phyloP scores from a whole-genome alignment of 2,113 vertebrate species.

The Cichladusa arquata region DNA sequence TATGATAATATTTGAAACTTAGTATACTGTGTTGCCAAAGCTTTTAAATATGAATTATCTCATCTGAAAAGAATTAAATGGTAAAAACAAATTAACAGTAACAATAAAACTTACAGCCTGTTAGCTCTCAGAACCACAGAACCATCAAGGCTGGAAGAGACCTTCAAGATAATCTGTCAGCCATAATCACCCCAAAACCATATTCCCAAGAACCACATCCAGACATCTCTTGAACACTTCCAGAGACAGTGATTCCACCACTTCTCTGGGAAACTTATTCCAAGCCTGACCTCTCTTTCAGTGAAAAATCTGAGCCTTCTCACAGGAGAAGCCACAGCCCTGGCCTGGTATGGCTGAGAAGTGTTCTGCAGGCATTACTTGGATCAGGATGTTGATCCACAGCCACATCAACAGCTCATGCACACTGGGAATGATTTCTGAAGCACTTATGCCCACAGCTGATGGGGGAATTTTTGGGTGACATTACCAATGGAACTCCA shows the following conservation, averaged over 20 bases:
- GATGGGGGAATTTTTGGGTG: background rate
- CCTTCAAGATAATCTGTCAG: background rate
- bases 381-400: background rate
- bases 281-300: background rate
- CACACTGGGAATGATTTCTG: background rate
- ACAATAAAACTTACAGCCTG: background rate
- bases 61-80: background rate
- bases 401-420: background rate
- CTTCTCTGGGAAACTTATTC: background rate
- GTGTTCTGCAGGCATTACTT: background rate
- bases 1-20: background rate
- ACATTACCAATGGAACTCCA: background rate
- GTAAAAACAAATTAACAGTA: background rate
- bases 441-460: background rate
- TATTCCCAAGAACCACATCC: background rate
- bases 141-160: background rate
- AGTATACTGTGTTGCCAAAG: background rate
- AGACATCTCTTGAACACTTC: background rate
- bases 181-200: background rate
- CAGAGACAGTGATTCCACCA: background rate
- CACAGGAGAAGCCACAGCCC: background rate
- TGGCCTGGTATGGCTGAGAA: background rate
- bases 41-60: background rate
- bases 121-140: background rate
- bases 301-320: background rate